phyloP scores from a whole-genome alignment of 2,888 invertebrate species.

The Arge pagana region DNA sequence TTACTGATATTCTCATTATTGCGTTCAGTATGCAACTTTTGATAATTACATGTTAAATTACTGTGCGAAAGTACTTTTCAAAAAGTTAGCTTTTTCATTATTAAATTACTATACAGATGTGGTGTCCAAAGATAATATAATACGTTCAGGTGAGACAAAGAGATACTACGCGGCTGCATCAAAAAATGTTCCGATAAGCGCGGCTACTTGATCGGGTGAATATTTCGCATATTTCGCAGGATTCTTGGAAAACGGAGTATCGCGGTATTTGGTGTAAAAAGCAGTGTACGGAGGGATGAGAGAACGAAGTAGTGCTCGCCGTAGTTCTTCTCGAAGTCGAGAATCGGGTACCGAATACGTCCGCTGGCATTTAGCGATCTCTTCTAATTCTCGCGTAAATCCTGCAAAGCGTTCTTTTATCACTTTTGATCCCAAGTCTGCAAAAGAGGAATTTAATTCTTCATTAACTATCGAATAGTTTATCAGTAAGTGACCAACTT shows the following conservation, averaged over 20 bases:
- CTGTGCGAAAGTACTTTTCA: no score
- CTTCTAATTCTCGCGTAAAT: constrained; percentile 96
- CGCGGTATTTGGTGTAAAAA: constrained; percentile 77
- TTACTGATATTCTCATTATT: no score
- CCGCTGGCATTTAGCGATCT: constrained; percentile 81
- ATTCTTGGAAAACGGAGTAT: constrained; percentile 87
- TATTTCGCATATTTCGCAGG: constrained; percentile 92
- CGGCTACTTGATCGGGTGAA: constrained; percentile 81
- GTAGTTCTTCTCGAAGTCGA: constrained; percentile 84
- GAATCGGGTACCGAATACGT: constrained; percentile 93
- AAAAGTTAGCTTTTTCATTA: no score
- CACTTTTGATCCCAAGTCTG: constrained; percentile 61
- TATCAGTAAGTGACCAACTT: no score
- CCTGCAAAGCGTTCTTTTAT: constrained; percentile 60
- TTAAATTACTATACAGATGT: no score
- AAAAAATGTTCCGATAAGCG: constrained; percentile 87
- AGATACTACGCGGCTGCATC: constrained; percentile 80
- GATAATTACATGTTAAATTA: no score
- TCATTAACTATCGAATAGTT: no score
- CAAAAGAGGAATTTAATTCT: constrained; percentile 32
- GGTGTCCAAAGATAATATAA: no score
- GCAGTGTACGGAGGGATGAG: constrained; percentile 84
- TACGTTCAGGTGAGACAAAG: neutral
- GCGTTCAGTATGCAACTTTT: no score
- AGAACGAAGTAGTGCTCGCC: constrained; percentile 86